A percentile compares a stretch with the other conserved stretches of the same genome.
Conservation (phyloP, 2,797 vertebrate species). For the Hydrocynus forskahlii region DNA sequence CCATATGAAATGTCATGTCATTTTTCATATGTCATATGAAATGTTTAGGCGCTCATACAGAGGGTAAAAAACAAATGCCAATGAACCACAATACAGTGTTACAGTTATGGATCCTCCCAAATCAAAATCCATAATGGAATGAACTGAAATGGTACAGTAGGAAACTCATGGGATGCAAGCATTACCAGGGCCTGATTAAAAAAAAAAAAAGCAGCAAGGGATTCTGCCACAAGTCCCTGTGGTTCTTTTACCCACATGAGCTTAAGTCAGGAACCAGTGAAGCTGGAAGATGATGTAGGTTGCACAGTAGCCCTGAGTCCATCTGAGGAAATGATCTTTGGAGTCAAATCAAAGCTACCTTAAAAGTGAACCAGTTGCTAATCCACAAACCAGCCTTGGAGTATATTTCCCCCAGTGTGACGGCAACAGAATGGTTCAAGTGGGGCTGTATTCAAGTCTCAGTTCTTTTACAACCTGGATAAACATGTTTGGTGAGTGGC, state of each 20-base stretch:
- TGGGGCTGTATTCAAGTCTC: not conserved
- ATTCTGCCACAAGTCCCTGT: not conserved
- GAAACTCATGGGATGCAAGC: not conserved
- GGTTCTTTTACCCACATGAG: not conserved
- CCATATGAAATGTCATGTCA: too few relatives aligned
- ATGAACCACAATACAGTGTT: conserved; percentile 11
- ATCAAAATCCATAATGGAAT: too few relatives aligned
- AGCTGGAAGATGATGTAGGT: not conserved
- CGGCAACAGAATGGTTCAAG: not conserved
- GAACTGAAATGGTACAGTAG: not conserved
- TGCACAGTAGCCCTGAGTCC: not conserved
- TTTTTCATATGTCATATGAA: conserved; percentile 27
- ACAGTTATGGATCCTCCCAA: too few relatives aligned
- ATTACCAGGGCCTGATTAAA: not conserved
- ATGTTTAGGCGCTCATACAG: conserved; percentile 20
- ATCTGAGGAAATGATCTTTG: conserved; percentile 1
- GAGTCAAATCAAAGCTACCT: not conserved
- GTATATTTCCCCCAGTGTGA: not conserved
- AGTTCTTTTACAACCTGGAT: not conserved
- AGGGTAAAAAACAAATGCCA: conserved; percentile 23
- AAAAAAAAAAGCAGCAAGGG: not conserved
- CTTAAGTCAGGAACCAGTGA: not conserved
- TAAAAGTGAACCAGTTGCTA: not conserved
- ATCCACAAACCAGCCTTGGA: not conserved
- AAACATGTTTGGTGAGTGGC: not conserved